Conservation (phyloP, 1,140 invertebrate genomes). For the Tetragonula clypearis region DNA sequence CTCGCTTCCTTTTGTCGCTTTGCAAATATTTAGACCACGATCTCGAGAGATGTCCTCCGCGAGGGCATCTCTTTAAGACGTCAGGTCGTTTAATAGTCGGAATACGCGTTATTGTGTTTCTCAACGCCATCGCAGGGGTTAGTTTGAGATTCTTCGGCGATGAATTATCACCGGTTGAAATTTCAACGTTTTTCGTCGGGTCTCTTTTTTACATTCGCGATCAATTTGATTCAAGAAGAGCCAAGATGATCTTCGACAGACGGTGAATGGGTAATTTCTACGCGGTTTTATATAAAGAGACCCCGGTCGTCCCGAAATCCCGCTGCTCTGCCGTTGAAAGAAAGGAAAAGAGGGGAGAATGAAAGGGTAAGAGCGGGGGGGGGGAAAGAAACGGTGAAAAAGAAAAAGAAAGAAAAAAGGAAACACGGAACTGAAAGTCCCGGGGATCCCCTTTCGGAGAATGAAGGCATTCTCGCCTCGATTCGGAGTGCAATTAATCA, state of each 20-base stretch:
- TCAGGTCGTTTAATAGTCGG: background rate
- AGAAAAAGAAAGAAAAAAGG: background rate
- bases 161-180: background rate
- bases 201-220: background rate
- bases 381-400: background rate
- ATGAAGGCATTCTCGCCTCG: conserved; percentile 63
- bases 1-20: too few relatives aligned
- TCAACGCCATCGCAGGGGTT: background rate
- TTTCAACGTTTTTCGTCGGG: too few relatives aligned
- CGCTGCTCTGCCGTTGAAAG: conserved; percentile 11
- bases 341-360: conserved; percentile 10
- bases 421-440: conserved; percentile 29
- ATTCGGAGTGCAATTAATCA: conserved; percentile 69
- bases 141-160: background rate
- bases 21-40: background rate
- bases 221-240: background rate
- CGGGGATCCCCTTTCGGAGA: conserved; percentile 31
- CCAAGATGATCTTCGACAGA: background rate
- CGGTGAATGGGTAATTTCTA: conserved; percentile 32
- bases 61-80: background rate
- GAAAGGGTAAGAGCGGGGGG: background rate
- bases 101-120: background rate
- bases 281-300: conserved; percentile 2
- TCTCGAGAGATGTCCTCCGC: background rate
- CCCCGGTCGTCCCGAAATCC: background rate